Base-by-base conservation (phyloP, 2,888 invertebrate species). In the Rotaria sp. region DNA sequence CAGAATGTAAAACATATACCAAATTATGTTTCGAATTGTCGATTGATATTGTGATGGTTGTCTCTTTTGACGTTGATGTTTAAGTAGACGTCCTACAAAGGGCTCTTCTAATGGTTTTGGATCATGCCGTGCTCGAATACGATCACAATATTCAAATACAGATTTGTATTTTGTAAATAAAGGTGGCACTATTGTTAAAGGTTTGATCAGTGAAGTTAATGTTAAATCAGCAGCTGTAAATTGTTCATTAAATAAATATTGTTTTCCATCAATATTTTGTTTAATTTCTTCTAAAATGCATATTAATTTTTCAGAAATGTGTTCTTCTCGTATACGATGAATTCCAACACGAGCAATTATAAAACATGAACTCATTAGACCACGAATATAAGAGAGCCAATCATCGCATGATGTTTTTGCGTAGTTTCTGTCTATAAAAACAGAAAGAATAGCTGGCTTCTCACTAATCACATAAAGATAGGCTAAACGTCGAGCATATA, bases 151-250 rank as follows among this genome's bases (percentile, higher is more conserved):
- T 13, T 30, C 38, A 21, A 74, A 74, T 74, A 74, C 21, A 5
- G 3, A 8, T 30, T 35, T 10, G 5, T 74, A 74, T 74, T 74
- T 74, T 74, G 5, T 15, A 38, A 18, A 18, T 7, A 74, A 18
- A 35, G 35, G 3, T 74, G 74, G 30, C 5, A 74, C 74, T 11
- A 74, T 1, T 35, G 18, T 74, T 5, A 74, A 38, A 18, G 74
- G 74, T 35, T 30, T 0, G 1, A 74, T 35, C 4, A 74, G 8
- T 38, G 74, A 35, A 30, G 35, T 35, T 35, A 74, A 74, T 74
- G 74, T 74, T 74, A 74, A 38, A 74, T 74, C 74, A 30, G 74
- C 74, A 35, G 74, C 74, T 21, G 74, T 74, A 74, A 74, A 74
- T 74, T 74, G 35, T 21, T 74, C 8, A 38, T 74, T 38, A 38